phyloP scores from a whole-genome alignment of 1,140 invertebrate genomes.

The Drosophila sechellia region DNA sequence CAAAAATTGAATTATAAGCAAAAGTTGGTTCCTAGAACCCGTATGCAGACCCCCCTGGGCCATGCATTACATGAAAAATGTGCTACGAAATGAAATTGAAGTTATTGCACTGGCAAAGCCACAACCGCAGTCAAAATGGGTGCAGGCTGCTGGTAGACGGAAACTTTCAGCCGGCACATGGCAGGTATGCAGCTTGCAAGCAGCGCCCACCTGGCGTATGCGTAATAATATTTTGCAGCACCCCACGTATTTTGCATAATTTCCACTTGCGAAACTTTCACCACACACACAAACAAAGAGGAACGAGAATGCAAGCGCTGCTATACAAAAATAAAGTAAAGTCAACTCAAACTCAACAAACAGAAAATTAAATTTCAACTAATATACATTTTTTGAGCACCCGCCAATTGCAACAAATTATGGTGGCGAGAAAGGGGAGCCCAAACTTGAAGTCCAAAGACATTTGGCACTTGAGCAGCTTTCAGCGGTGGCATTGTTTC shows the following conservation, averaged over 20 bases:
- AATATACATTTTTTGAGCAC: constrained; percentile 71
- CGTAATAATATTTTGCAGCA: constrained; percentile 72
- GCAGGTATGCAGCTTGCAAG: constrained; percentile 43
- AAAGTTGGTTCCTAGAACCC: constrained; percentile 36
- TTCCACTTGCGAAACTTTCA: constrained; percentile 73
- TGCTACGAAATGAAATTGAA: constrained; percentile 71
- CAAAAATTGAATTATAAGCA: constrained; percentile 46
- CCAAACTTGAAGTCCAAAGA: constrained; percentile 42
- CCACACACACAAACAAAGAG: constrained; percentile 60
- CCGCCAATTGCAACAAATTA: constrained; percentile 71
- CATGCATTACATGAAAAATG: constrained; percentile 60
- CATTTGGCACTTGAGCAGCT: constrained; percentile 73
- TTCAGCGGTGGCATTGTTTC: constrained; percentile 64
- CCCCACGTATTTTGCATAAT: constrained; percentile 74
- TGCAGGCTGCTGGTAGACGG: constrained; percentile 22
- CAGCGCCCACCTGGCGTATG: constrained; percentile 67
- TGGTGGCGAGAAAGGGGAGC: constrained; percentile 1
- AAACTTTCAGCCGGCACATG: constrained; percentile 65
- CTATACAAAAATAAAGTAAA: constrained; percentile 20
- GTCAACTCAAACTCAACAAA: constrained; percentile 43
- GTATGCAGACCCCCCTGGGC: neutral
- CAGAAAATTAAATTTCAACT: constrained; percentile 73
- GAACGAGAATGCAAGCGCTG: constrained; percentile 20
- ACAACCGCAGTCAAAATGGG: constrained; percentile 31
- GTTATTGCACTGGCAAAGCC: constrained; percentile 59